These are phyloP conservation scores for Corydoras sp. DNA, from an alignment of 2,113 vertebrate genomes.

Conservation along the genomic window DNA sequence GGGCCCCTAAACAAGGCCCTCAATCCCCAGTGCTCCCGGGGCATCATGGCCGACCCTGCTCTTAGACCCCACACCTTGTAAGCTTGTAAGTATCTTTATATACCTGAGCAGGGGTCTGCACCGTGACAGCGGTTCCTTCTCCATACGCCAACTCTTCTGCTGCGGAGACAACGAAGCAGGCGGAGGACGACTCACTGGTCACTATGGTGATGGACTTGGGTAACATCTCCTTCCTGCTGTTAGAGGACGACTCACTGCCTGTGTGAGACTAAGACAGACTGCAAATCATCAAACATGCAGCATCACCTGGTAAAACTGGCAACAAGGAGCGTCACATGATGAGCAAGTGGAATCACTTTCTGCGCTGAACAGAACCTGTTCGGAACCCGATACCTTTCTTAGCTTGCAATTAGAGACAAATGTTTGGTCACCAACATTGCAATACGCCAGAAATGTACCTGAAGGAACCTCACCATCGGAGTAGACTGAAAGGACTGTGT, in stretches of 20 bases:
- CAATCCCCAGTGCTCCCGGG: too few relatives aligned
- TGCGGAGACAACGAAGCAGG: slow-evolving; percentile 66
- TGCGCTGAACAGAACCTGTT: too few relatives aligned
- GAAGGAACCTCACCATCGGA: too few relatives aligned
- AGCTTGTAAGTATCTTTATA: too few relatives aligned
- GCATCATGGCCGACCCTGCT: too few relatives aligned
- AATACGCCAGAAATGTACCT: too few relatives aligned
- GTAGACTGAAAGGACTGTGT: too few relatives aligned
- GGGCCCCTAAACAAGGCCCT: too few relatives aligned
- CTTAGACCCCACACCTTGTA: too few relatives aligned
- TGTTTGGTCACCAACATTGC: too few relatives aligned
- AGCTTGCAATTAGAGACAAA: too few relatives aligned
- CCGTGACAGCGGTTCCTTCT: slow-evolving; percentile 56
- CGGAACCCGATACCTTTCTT: too few relatives aligned
- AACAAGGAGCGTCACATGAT: slow-evolving; percentile 1
- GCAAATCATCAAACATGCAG: slow-evolving; percentile 53
- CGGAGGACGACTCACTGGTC: slow-evolving; percentile 80
- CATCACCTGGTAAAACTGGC: slow-evolving; percentile 27
- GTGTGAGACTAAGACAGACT: slow-evolving; percentile 75
- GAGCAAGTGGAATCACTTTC: neutral
- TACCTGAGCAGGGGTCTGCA: slow-evolving; percentile 68
- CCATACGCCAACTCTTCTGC: slow-evolving; percentile 67
- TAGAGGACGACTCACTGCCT: slow-evolving; percentile 86
- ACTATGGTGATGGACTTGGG: slow-evolving; percentile 76
- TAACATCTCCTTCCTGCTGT: slow-evolving; percentile 83